Evolutionary conservation across 1,140 invertebrate species (phyloP).

Genomic region (Drosophila sulfurigaster): DNA sequence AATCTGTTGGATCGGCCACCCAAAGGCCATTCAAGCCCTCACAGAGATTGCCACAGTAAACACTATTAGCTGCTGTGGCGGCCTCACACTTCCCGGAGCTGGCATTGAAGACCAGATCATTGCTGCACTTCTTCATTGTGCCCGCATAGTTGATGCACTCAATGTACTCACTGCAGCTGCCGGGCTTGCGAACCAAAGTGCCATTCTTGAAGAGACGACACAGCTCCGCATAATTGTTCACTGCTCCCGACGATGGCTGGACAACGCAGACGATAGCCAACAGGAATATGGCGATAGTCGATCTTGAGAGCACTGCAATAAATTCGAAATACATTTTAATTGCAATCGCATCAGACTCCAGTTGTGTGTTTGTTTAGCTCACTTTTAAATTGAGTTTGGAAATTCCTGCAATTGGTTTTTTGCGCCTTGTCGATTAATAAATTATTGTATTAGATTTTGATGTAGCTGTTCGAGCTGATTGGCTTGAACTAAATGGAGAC

Average conservation of each 20-base stretch:
- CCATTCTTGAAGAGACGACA: slow-evolving; percentile 69
- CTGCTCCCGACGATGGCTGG: slow-evolving; percentile 10
- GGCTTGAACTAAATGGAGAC: slow-evolving; percentile 41
- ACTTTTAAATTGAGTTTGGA: slow-evolving; percentile 30
- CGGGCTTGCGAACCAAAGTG: slow-evolving; percentile 60
- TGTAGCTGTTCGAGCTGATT: slow-evolving; percentile 25
- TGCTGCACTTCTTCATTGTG: slow-evolving; percentile 32
- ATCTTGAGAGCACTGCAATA: slow-evolving; percentile 20
- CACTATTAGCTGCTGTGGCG: slow-evolving; percentile 24
- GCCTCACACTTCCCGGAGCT: slow-evolving; percentile 41
- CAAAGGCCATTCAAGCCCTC: slow-evolving; percentile 51
- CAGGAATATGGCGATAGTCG: slow-evolving; percentile 16
- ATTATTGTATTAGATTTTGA: slow-evolving; percentile 7
- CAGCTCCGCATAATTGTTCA: slow-evolving; percentile 43
- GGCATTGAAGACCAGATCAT: slow-evolving; percentile 41
- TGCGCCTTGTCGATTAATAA: slow-evolving; percentile 5
- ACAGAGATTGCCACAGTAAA: slow-evolving; percentile 64
- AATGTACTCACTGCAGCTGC: slow-evolving; percentile 69
- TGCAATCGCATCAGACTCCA: not conserved
- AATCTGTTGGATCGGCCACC: slow-evolving; percentile 70
- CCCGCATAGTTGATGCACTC: slow-evolving; percentile 43
- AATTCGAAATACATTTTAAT: not conserved
- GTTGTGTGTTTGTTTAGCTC: not conserved
- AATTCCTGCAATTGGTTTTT: slow-evolving; percentile 22
- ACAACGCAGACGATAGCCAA: slow-evolving; percentile 22